Base-by-base conservation (phyloP, 2,797 vertebrate genomes). In the Sphaeramia orbicularis region DNA sequence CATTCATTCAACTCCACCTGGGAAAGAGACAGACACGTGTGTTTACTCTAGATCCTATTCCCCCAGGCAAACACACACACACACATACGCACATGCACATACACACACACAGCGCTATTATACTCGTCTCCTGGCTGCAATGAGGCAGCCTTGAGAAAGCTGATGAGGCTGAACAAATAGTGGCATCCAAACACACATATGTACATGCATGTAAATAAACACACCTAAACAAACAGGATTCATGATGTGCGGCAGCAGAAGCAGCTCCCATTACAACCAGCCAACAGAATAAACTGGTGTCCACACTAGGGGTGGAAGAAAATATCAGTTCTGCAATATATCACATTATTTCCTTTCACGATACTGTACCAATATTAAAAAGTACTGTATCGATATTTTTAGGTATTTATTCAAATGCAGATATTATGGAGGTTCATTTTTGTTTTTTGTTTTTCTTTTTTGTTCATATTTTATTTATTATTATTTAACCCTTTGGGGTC, bases 11-110 rank as follows among this genome's bases (percentile, higher is more conserved):
- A 52, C 78, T 90, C 87, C 86, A 91, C 86, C 90, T 93, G 91
- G 87, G 81, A 89, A 80, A 76, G 63, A 85, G 59, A 69, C 1
- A 36, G 69, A 65, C 38, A 73, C 68, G 56, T 77, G 71, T 91
- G 89, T 92, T 93, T 91, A 85, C 87, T 86, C 86, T 90, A 86
- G 87, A 87, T 91, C 87, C 84, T 84, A 76, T 91, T 91, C 73
- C 86, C 82, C 12, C 14, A 60, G 74, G 73, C 76, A 83, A 63
- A 83, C 80, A 78, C 55, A 72, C 77, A 68, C 71, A 74, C 62
- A 67, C 41, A 4, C 14, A 60, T 71, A 73, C 74, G 83, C 62
- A 83, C 80, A 78, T 53, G 72, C 77, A 68, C 69, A 71, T 62
- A 67, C 40, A 4, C 49, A 9, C 4, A 32, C 41, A 44, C 56